Conservation (phyloP, 1,140 invertebrate genomes). For the Drosophila navojoa region DNA sequence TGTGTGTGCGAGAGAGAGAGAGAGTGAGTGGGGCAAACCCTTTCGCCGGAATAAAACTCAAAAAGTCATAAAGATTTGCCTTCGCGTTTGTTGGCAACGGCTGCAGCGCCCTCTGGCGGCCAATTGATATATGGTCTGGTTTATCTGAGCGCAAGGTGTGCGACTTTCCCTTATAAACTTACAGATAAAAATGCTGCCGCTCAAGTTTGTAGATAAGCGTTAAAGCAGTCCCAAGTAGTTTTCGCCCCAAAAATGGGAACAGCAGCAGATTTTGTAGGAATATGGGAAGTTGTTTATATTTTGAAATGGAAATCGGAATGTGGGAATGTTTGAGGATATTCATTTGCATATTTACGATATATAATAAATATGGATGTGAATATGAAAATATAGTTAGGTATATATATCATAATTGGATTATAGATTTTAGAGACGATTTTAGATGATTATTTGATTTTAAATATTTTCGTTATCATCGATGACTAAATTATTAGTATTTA, state of each 20-base stretch:
- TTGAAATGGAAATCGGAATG: not conserved
- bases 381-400: no score
- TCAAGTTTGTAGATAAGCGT: conserved; percentile 27
- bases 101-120: conserved; percentile 54
- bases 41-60: conserved; percentile 41
- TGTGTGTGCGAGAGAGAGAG: conserved; percentile 2
- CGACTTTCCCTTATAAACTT: conserved; percentile 5
- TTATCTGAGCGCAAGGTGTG: conserved; percentile 47
- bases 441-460: no score
- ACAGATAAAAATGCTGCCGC: not conserved
- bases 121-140: conserved; percentile 62
- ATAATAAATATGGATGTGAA: no score
- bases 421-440: no score
- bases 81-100: conserved; percentile 32
- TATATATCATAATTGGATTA: no score
- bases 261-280: not conserved
- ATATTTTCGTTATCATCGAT: no score
- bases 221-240: conserved; percentile 18
- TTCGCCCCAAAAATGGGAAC: not conserved
- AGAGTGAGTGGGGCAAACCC: conserved; percentile 17
- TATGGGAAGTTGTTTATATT: no score
- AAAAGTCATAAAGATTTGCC: conserved; percentile 78
- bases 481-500: no score
- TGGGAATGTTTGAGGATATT: no score
- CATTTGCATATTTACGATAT: no score